phyloP scores from a whole-genome alignment of 2,113 vertebrate genomes.

The Stigmatopora argus region DNA sequence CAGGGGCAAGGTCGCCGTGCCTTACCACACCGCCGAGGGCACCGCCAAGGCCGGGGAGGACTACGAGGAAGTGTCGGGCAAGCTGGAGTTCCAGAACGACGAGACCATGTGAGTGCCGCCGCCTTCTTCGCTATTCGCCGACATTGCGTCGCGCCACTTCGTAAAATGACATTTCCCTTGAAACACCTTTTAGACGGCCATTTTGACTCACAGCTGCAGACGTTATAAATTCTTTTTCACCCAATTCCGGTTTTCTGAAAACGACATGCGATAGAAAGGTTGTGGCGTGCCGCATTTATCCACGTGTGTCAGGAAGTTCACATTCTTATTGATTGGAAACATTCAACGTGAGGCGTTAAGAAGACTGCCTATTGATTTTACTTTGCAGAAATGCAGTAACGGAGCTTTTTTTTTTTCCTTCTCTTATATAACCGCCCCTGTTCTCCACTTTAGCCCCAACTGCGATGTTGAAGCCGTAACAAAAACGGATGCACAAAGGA shows the following conservation, averaged over 20 bases:
- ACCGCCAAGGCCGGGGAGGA: conserved; percentile 78
- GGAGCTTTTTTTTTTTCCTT: conserved; percentile 45
- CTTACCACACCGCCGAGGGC: conserved; percentile 75
- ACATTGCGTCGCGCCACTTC: too few relatives aligned
- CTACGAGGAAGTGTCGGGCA: conserved; percentile 76
- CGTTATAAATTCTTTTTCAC: neutral
- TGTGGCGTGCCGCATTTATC: conserved; percentile 7
- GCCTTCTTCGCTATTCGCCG: too few relatives aligned
- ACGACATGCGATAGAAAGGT: neutral
- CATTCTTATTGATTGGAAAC: conserved; percentile 43
- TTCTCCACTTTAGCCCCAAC: conserved; percentile 50
- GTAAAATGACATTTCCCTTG: too few relatives aligned
- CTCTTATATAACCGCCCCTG: conserved; percentile 60
- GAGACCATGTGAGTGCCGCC: conserved; percentile 77
- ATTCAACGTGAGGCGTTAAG: conserved; percentile 36
- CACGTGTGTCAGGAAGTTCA: conserved; percentile 27
- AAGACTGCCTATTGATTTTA: conserved; percentile 41
- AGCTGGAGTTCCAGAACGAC: conserved; percentile 80
- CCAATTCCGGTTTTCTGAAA: neutral
- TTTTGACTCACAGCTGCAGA: too few relatives aligned
- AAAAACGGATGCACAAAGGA: conserved; percentile 32
- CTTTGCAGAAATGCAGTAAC: conserved; percentile 33
- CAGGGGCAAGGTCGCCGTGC: conserved; percentile 76
- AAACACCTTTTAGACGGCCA: too few relatives aligned
- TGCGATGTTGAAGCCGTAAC: conserved; percentile 22